A percentile compares a stretch with the other conserved stretches of the same genome.
Conservation (phyloP, 2,888 invertebrate genomes). For the Caenorhabditis plicata region DNA sequence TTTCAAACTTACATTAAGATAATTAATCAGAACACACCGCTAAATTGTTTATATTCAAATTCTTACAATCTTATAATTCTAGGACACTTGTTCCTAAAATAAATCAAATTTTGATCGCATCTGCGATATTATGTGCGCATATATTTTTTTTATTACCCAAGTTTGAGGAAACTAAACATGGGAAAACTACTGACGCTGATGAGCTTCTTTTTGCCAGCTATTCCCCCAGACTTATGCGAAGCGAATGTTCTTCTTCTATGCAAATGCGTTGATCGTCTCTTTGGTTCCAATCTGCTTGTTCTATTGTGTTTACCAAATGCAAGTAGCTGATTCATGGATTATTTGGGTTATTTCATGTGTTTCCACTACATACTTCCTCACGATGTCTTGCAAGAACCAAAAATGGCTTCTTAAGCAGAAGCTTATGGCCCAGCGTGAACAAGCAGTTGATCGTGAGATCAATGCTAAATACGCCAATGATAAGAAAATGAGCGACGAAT, state of each 20-base stretch:
- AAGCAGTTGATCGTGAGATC: conserved; percentile 69
- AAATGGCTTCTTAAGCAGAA: conserved; percentile 94
- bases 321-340: conserved; percentile 58
- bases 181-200: no score
- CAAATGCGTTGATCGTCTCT: conserved; percentile 94
- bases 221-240: conserved; percentile 33
- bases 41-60: no score
- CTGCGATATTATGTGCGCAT: no score
- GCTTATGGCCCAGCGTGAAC: conserved; percentile 70
- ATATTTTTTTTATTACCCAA: no score
- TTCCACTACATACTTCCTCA: conserved; percentile 86
- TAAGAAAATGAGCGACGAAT: conserved; percentile 83
- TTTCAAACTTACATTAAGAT: no score
- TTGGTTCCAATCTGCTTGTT: conserved; percentile 97
- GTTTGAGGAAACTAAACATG: no score
- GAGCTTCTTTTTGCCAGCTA: conserved; percentile 77
- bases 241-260: conserved; percentile 76
- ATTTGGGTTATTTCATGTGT: conserved; percentile 75
- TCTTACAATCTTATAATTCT: no score
- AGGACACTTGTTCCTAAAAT: no score
- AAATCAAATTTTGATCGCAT: no score
- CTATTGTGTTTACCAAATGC: conserved; percentile 89
- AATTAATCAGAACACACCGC: no score
- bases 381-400: conserved; percentile 93
- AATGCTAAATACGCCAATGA: conserved; percentile 69